Evolutionary conservation across 2,113 vertebrate species (phyloP), one percentile per base, ranked within the genome.

Genomic region (Centropus unirufus): DNA sequence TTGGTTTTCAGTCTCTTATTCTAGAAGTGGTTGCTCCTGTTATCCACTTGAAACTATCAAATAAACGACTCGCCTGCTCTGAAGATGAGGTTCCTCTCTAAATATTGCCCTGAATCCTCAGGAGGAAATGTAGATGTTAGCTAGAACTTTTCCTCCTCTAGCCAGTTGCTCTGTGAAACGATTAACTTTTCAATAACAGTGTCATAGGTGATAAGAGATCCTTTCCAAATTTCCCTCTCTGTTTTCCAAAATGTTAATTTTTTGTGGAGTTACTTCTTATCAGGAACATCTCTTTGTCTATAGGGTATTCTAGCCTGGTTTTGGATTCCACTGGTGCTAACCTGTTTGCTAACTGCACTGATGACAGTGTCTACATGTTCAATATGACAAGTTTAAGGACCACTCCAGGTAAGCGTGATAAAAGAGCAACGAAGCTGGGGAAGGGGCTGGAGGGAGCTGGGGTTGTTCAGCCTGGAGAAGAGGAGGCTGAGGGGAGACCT

Each of bases 311-410:
- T 5, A 99, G 98, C 78, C 98, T 99, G n/a, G 93, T 98, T 80
- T 96, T 99, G 95, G 99, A 99, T 96, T 99, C 99, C 26, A 98
- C 97, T 1, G 98, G 98, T 90, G 98, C 99, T 83, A 98, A 98
- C 75, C 95, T 99, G 32, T 98, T 99, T 94, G 98, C 98, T 82
- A 99, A 99, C 95, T 99, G 99, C 96, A 99, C 99, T 13, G 99
- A 99, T 94, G 99, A 99, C 89, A 99, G 82, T 69, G 98, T 99
- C 96, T 99, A 99, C 96, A 99, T 99, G 99, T 99, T 99, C 95
- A 98, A 98, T 70, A 97, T 99, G 96, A 98, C 98, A 19, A 98
- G 99, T 66, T 94, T 98, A 74, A 99, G 98, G 95, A 98, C 98
- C 2, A 79, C 97, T 89, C 99, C 99, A 97, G 98, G 99, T 99